Evolutionary conservation across 2,797 vertebrate genomes (phyloP).

Genomic region (Emys orbicularis): DNA sequence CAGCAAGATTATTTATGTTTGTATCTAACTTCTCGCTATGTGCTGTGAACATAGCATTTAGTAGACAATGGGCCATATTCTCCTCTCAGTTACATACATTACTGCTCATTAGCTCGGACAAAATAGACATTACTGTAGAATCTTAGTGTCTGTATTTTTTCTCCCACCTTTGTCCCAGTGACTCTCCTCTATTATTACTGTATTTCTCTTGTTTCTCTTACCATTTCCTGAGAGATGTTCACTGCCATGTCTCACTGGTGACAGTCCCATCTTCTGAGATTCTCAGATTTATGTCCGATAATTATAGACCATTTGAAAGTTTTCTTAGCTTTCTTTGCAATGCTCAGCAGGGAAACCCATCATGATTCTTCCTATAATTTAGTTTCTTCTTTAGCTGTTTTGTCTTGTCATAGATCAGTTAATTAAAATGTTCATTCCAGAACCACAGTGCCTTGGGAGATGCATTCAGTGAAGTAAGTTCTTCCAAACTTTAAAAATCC

Average conservation of each 20-base stretch:
- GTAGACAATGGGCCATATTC: neutral
- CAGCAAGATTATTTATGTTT: no score
- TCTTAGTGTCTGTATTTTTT: neutral
- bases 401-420: constrained; percentile 6
- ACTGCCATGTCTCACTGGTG: neutral
- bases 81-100: neutral
- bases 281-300: constrained; percentile 22
- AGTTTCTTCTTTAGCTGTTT: neutral
- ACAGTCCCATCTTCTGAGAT: constrained; percentile 30
- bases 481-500: neutral
- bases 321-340: constrained; percentile 18
- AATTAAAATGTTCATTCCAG: neutral
- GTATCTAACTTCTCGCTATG: no score
- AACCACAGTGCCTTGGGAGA: neutral
- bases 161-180: neutral
- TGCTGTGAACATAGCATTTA: no score
- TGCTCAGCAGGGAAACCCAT: neutral
- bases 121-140: neutral
- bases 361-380: neutral
- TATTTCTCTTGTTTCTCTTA: neutral
- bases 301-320: constrained; percentile 9
- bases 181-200: neutral
- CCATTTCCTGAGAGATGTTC: neutral
- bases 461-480: neutral
- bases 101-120: neutral